Base-by-base conservation (phyloP, 1,140 invertebrate genomes). In the Sycophila sp. region DNA sequence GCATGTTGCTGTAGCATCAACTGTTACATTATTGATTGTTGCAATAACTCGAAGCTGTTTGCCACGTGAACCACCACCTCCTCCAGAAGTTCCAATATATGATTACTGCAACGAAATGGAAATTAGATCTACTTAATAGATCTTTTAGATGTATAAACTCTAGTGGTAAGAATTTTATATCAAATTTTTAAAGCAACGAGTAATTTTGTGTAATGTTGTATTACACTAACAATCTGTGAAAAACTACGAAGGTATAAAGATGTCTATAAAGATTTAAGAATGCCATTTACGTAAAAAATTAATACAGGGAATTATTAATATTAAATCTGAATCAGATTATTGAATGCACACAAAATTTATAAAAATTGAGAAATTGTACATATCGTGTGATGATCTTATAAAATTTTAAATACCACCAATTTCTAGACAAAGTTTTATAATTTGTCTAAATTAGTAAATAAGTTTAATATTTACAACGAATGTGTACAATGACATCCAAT, bases 1-100 rank as follows among this genome's bases (percentile, higher is more conserved):
- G 85, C 83, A 86, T 28, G 69, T 82, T 26, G 82, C 82, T 34
- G 78, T 74, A 22, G 81, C 83, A 24, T 83, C 81, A 36, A 76
- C 76, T 6, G 71, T 84, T 32, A 79, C 81, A 30, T 72, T 86
- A 15, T 76, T 76, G 17, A 68, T 81, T 26, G 77, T 85, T n/a
- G 74, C 76, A 8, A 66, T 78, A 6, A 78, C 78, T 7, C 76
- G 81, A 59, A 77, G 77, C n/a, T 77, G 78, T 36, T 77, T 71
- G 11, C 77, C 76, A 2, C 71, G 70, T 38, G 69, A 75, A 10
- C 53, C 74, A 13, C 75, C 75, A 30, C 72, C 75, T 58, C 81
- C 80, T 28, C 81, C 79, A 22, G 77, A 80, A 69, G 74, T 81
- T 55, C 82, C 82, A 19, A 78, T 81, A 55, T 82, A 82, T 68